phyloP scores from a whole-genome alignment of 2,113 vertebrate species.

The Bungarus multicinctus region DNA sequence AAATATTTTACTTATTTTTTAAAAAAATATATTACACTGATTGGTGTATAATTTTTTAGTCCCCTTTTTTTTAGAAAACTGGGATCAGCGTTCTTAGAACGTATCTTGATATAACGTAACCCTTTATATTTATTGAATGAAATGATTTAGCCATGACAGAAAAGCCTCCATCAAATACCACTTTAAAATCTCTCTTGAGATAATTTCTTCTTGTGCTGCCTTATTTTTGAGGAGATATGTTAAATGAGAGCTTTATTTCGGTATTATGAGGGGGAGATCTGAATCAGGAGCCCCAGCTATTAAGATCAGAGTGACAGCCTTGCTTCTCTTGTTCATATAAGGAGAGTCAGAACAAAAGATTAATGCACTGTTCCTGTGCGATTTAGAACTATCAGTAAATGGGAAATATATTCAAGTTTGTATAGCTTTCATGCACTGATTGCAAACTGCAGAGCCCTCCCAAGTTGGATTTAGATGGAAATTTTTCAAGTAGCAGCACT shows the following conservation, averaged over 20 bases:
- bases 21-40: neutral
- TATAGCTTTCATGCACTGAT: neutral
- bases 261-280: neutral
- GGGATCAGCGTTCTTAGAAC: neutral
- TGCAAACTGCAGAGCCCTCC: neutral
- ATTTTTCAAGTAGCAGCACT: neutral
- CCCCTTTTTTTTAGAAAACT: neutral
- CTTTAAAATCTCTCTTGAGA: neutral
- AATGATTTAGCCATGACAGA: neutral
- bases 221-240: neutral
- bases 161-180: neutral
- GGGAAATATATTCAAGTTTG: neutral
- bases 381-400: neutral
- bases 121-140: neutral
- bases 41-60: neutral
- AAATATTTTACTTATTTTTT: neutral
- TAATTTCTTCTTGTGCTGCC: neutral
- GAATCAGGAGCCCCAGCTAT: neutral
- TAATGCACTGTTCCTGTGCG: neutral
- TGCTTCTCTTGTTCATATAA: neutral
- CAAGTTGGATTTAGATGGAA: neutral
- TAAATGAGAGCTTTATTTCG: neutral
- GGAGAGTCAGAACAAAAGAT: neutral
- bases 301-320: neutral
- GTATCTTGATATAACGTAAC: neutral